Conservation (phyloP, 2,797 vertebrate genomes). For the Ceryle rudis region DNA sequence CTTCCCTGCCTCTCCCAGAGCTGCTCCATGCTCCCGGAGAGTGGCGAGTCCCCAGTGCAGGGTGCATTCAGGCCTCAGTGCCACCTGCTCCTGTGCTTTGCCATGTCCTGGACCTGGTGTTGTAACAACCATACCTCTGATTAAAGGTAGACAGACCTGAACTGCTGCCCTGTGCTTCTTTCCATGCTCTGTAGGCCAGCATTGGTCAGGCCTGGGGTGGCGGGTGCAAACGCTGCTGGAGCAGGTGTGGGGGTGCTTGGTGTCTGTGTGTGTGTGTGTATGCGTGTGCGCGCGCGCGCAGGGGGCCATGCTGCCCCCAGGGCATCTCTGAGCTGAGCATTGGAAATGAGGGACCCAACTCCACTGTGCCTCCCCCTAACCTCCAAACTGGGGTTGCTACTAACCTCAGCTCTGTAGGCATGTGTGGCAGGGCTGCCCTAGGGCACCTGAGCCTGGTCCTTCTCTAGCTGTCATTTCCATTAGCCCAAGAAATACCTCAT, state of each 20-base stretch:
- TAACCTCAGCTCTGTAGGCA: not conserved
- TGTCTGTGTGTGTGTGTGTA: not conserved
- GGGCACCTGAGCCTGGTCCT: not conserved
- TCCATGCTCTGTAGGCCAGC: constrained; percentile 24
- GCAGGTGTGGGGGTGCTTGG: constrained; percentile 16
- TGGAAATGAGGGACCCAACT: not conserved
- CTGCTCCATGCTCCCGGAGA: not conserved
- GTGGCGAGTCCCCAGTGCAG: not conserved
- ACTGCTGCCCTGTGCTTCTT: constrained; percentile 71
- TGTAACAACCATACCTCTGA: constrained; percentile 72
- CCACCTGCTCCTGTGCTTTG: constrained; percentile 7
- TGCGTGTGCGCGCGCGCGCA: too few relatives aligned
- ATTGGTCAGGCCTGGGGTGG: not conserved
- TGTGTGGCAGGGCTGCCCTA: not conserved
- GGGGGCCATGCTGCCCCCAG: not conserved
- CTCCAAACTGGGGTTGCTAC: not conserved
- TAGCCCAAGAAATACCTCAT: not conserved
- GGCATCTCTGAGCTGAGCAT: not conserved
- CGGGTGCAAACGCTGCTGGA: constrained; percentile 11
- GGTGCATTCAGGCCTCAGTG: not conserved
- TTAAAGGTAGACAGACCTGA: constrained; percentile 75
- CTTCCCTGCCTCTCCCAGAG: not conserved
- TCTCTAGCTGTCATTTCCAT: not conserved
- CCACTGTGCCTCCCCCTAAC: not conserved
- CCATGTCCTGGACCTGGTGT: constrained; percentile 45